Evolutionary conservation across 2,888 invertebrate species (phyloP).

Genomic region (Caenorhabditis sp.): DNA sequence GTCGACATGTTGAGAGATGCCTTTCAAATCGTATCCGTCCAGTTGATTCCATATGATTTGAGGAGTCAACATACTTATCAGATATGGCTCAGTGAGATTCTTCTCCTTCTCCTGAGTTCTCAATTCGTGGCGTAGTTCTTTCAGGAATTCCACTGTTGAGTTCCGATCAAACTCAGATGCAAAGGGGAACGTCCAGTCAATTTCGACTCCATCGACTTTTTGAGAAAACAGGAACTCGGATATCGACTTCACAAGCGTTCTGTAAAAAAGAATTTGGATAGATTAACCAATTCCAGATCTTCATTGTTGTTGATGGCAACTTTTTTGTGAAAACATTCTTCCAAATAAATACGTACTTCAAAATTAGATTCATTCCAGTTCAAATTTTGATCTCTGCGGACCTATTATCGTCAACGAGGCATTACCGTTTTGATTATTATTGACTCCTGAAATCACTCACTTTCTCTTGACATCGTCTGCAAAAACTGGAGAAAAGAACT

Average conservation of each 20-base stretch:
- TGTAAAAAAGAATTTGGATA: too few relatives aligned
- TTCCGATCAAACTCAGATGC: background rate
- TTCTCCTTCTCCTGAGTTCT: background rate
- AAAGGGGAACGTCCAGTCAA: constrained; percentile 19
- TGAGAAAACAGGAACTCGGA: background rate
- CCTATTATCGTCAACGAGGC: background rate
- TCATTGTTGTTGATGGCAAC: too few relatives aligned
- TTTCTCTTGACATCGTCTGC: background rate
- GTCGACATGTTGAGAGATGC: background rate
- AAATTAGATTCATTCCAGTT: too few relatives aligned
- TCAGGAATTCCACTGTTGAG: background rate
- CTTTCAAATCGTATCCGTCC: constrained; percentile 16
- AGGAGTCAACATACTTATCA: constrained; percentile 24
- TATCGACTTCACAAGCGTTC: background rate
- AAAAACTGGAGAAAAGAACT: constrained; percentile 9
- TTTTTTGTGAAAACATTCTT: too few relatives aligned
- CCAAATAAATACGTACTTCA: too few relatives aligned
- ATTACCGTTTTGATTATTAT: too few relatives aligned
- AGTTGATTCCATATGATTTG: constrained; percentile 26
- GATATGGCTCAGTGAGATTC: background rate
- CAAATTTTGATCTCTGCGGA: too few relatives aligned
- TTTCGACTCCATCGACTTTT: constrained; percentile 16
- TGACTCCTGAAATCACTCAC: background rate
- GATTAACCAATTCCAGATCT: too few relatives aligned
- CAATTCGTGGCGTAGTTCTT: constrained; percentile 6